Percentiles rank a stretch among this genome's conserved stretches.
phyloP scores from a whole-genome alignment of 1,140 invertebrate species.

The Vanessa atalanta region DNA sequence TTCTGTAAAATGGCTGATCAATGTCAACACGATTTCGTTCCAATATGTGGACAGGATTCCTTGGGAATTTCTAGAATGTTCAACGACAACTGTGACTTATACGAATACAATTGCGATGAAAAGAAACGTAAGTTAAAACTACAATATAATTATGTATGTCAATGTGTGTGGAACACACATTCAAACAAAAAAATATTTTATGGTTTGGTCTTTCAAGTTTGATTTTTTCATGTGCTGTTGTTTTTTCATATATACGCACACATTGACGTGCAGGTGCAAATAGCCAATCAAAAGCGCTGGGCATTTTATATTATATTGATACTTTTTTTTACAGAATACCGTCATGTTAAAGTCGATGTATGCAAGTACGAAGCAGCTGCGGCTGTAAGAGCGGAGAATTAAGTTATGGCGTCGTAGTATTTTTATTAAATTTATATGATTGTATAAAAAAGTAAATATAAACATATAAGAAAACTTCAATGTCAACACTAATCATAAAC shows the following conservation, averaged over 20 bases:
- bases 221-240: neutral
- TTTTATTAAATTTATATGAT: no score
- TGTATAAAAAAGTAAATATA: no score
- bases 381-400: constrained; percentile 42
- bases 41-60: constrained; percentile 71
- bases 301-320: neutral
- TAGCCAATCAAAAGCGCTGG: neutral
- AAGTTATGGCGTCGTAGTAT: neutral
- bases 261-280: constrained; percentile 3
- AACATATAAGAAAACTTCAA: no score
- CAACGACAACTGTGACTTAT: constrained; percentile 70
- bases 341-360: constrained; percentile 63
- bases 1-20: constrained; percentile 74
- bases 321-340: constrained; percentile 64
- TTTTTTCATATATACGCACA: neutral
- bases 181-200: neutral
- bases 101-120: constrained; percentile 73
- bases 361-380: constrained; percentile 67
- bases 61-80: constrained; percentile 71
- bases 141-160: neutral
- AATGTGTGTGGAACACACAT: neutral
- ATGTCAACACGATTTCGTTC: constrained; percentile 72
- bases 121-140: constrained; percentile 67
- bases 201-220: neutral
- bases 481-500: no score